Evolutionary conservation across 1,140 invertebrate genomes (phyloP), one percentile per base, ranked within the genome.

Genomic region (Drosophila kurseongensis): DNA sequence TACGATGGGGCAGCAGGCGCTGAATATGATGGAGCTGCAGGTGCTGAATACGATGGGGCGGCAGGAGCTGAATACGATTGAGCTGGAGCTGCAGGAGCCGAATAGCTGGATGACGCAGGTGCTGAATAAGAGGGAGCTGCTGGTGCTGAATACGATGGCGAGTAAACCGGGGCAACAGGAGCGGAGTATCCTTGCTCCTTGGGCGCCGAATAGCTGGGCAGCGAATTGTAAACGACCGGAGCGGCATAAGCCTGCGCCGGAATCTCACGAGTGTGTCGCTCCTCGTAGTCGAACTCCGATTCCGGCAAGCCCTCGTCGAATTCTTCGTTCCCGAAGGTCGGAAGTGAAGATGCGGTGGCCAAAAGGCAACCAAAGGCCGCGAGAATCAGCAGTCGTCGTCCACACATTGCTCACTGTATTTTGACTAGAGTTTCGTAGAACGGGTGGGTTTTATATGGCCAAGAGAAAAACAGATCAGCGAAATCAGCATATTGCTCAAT

Each of bases 401-500:
- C 63, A 50, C 36, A n/a, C 81, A 85, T 85, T 51, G 61, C 18
- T 86, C 51, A 36, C 27, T 14, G 27, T 48, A 29, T 48, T 23
- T 35, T 55, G 61, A 88, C 76, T 83, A 45, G 10, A 29, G 62
- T 5, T 13, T 5, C 27, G n/a, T 41, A 18, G 18, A 41, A 29
- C 29, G 14, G 38, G 13, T 14, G 9, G 10, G 27, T 62, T 72
- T 86, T 86, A 79, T 86, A 86, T 79, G 63, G 55, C 45, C 18
- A 38, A 61, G 16, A 51, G 38, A 72, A 75, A 51, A 66, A 44
- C 18, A 41, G 32, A 63, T 83, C 79, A 86, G 82, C 82, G 63
- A 79, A 85, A 74, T 75, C 48, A 35, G 56, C 67, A 75, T 51
- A 51, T 75, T 78, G 41, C 66, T 63, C 60, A 85, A 80, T 32